A percentile compares a stretch with the other conserved stretches of the same genome.
These are phyloP conservation scores for Garrulus glandarius DNA, from an alignment of 2,797 vertebrate genomes.

Conservation along the genomic window DNA sequence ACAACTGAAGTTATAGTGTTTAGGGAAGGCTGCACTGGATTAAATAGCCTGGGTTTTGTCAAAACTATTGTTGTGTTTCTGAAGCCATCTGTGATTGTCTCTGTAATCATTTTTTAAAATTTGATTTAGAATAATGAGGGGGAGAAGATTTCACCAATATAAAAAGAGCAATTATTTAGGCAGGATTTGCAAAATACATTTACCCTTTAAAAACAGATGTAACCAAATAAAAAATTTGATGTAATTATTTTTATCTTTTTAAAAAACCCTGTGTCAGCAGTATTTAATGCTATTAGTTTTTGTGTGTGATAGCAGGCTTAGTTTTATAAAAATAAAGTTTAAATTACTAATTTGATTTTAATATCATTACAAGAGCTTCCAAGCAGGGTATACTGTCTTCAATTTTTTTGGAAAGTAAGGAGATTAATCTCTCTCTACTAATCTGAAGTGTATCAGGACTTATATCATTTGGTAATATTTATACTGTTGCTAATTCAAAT, in stretches of 20 bases:
- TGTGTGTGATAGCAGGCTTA: neutral
- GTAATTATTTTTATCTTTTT: neutral
- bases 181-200: neutral
- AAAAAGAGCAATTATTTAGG: neutral
- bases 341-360: neutral
- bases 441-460: neutral
- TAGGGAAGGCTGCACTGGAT: neutral
- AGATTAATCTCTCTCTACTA: neutral
- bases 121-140: neutral
- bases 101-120: neutral
- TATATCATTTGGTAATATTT: neutral
- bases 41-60: neutral
- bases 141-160: neutral
- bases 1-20: neutral
- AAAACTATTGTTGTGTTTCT: neutral
- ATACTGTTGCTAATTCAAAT: neutral
- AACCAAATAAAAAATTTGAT: neutral
- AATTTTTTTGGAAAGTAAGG: neutral
- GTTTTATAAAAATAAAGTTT: neutral
- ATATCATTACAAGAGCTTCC: neutral
- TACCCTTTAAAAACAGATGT: neutral
- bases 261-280: accelerated
- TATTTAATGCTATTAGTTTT: neutral
- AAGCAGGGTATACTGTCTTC: neutral
- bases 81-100: neutral